Evolutionary conservation across 1,140 invertebrate species (phyloP), one percentile per base, ranked within the genome.

Genomic region (Cydia fagiglandana): DNA sequence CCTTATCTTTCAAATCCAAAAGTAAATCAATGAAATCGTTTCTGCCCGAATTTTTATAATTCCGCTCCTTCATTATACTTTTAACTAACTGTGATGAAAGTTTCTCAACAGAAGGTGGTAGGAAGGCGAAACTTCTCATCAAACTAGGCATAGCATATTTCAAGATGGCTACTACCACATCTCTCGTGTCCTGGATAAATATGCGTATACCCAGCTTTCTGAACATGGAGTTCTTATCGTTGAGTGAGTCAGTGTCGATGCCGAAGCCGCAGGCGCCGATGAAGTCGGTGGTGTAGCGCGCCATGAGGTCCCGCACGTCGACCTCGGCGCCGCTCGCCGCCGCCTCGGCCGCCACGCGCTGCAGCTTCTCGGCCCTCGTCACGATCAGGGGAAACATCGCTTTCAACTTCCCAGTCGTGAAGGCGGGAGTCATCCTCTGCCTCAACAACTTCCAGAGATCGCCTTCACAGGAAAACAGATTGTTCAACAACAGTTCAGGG

Each of bases 321-420:
- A 86, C 47, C 30, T 77, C 77, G 13, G 77, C 64, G 4, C 83
- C 68, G 7, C n/a, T 15, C 15, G 45, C 30, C 38, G 74, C 64
- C 28, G 34, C 30, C 20, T 76, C 45, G 12, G 90, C 75, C 20
- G 64, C 74, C 74, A 85, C 86, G 12, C 79, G 75, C 1, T 81
- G 74, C 73, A 93, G 78, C 76, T 84, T 80, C 30, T 81, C 70
- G 10, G 77, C 76, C 13, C 82, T 83, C 45, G 82, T 73, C 13
- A 81, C 73, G 28, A 91, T 79, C 17, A 85, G 76, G 0, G 77
- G 75, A 76, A 86, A 85, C 79, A 91, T 84, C 4, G 82, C 64
- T 75, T 89, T 92, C 30, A 93, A 64, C 78, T 92, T 92, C 24
- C 87, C 85, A n/a, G 87, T 87, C 4, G 88, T 86, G 73, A 93